Conservation (phyloP, 2,888 invertebrate species). For the Caenorhabditis sp. region DNA sequence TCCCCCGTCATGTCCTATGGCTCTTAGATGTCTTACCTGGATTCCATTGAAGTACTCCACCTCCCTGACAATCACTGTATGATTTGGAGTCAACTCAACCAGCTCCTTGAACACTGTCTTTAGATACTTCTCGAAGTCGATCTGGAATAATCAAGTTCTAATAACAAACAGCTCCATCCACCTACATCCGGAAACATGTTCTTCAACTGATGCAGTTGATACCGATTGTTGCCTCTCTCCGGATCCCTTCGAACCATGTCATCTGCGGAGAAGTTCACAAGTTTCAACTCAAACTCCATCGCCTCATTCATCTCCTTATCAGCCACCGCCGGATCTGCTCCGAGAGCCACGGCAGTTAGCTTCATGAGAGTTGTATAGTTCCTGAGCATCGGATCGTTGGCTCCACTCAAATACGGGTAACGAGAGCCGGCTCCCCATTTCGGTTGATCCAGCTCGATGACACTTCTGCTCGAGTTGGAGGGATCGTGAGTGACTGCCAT, state of each 20-base stretch:
- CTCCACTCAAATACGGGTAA: conserved; percentile 78
- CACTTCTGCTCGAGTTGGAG: conserved; percentile 77
- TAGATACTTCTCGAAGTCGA: conserved; percentile 77
- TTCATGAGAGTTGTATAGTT: conserved; percentile 81
- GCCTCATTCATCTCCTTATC: conserved; percentile 79
- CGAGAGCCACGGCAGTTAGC: conserved; percentile 73
- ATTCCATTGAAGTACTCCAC: conserved; percentile 79
- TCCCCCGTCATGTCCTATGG: too few relatives aligned
- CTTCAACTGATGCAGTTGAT: conserved; percentile 75
- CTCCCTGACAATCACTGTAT: conserved; percentile 80
- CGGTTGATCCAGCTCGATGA: conserved; percentile 80
- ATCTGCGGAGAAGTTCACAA: conserved; percentile 79
- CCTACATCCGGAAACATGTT: conserved; percentile 75
- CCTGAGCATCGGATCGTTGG: conserved; percentile 78
- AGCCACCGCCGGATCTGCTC: conserved; percentile 72
- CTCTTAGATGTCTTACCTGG: too few relatives aligned
- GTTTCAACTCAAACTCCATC: conserved; percentile 79
- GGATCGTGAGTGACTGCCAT: conserved; percentile 81
- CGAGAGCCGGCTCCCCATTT: conserved; percentile 81
- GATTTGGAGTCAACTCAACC: conserved; percentile 74
- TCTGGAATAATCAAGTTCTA: conserved; percentile 67
- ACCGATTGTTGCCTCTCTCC: conserved; percentile 80
- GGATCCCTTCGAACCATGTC: conserved; percentile 80
- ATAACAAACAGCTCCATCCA: background rate
- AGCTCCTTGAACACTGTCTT: conserved; percentile 76